Base-by-base conservation (phyloP, 2,113 vertebrate species). In the Heterocephalus glaber region DNA sequence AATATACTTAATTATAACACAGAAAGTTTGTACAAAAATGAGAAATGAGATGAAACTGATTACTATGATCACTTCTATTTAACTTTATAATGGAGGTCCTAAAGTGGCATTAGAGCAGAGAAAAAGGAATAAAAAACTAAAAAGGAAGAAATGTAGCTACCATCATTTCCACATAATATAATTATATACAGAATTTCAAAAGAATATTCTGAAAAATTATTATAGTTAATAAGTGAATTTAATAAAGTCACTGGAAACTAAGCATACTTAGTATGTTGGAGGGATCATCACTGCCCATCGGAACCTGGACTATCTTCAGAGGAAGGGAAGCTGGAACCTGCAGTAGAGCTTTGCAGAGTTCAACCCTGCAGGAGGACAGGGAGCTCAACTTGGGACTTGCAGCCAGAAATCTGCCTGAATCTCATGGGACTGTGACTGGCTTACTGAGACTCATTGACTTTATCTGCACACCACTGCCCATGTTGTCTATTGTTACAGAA, bases 1-100 rank as follows among this genome's bases (percentile, higher is more conserved):
- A 95, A 85, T 86, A 81, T 56, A 95, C 49, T 70, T 60, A 89
- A 79, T 66, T n/a, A 20, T 84, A 41, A 92, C n/a, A 49, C 61
- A 56, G 38, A 80, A 96, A 86, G 9, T 77, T 38, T 41, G 5
- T 35, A 38, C 10, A 89, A 93, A 86, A 91, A 89, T 89, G 33
- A 96, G 54, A 86, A 95, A 92, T 77, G 17, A 95, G 60, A 58
- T 5, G 58, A 95, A 91, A 12, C 28, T 88, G 41, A 74, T 13
- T 72, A 41, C 16, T 72, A 26, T 20, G 33, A 63, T 60, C 44
- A 76, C 3, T 93, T 93, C 38, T 70, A 30, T 26, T 82, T 86
- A 65, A 26, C 17, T 47, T 49, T 70, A 38, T 26, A 76, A 89
- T 20, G 3, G 38, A 82, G 8, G 13, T 77, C 17, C 83, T 90